phyloP scores from a whole-genome alignment of 2,113 vertebrate genomes.

The Sisor rabdophorus region DNA sequence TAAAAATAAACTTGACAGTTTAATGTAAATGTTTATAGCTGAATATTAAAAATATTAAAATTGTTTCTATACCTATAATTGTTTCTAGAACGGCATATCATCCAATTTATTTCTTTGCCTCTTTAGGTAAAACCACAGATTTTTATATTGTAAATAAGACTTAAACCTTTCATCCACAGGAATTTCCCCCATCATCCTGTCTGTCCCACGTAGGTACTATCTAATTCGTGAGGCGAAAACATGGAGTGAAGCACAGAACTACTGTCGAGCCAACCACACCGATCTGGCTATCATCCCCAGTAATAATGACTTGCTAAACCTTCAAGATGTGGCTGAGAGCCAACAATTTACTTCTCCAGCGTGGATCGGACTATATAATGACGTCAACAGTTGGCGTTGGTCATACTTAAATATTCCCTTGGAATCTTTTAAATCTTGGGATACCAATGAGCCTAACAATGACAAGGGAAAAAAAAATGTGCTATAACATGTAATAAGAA shows the following conservation, averaged over 20 bases:
- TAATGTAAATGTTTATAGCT: background rate
- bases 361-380: background rate
- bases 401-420: background rate
- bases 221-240: background rate
- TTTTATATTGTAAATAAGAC: background rate
- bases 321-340: background rate
- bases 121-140: background rate
- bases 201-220: background rate
- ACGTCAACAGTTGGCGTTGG: background rate
- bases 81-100: no score
- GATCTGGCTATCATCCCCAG: background rate
- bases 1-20: no score
- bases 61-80: no score
- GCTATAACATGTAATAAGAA: background rate
- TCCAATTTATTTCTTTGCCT: background rate
- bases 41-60: no score
- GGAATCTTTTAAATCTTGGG: background rate
- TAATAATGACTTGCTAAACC: background rate
- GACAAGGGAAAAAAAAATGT: background rate
- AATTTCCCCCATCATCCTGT: background rate
- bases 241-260: background rate
- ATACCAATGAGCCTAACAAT: background rate
- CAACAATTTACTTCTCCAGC: background rate
- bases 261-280: background rate
- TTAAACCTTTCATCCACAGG: background rate